Evolutionary conservation across 2,888 invertebrate species (phyloP).

Genomic region (Lacanobia oleracea): DNA sequence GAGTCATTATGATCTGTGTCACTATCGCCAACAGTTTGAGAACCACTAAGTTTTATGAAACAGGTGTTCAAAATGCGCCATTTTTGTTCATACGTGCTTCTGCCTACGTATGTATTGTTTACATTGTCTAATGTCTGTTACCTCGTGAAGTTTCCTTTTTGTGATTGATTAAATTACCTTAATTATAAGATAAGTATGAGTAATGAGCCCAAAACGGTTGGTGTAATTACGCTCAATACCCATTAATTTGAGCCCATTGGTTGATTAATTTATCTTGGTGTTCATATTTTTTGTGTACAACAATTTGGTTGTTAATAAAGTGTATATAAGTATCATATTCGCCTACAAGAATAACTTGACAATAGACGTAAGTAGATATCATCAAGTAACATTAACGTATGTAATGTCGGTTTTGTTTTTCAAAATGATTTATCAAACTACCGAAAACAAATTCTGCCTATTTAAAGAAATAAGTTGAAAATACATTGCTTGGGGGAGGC

Average conservation of each 20-base stretch:
- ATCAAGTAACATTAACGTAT: too few relatives aligned
- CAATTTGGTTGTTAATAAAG: too few relatives aligned
- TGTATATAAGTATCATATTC: too few relatives aligned
- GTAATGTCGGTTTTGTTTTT: too few relatives aligned
- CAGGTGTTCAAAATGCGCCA: conserved; percentile 39
- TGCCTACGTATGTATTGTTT: conserved; percentile 60
- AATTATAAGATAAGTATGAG: conserved; percentile 15
- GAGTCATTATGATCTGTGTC: neutral
- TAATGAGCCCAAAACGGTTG: conserved; percentile 7
- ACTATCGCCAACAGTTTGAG: conserved; percentile 26
- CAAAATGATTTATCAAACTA: too few relatives aligned
- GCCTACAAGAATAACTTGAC: too few relatives aligned
- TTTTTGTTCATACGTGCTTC: conserved; percentile 25
- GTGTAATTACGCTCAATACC: neutral
- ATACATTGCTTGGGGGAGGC: too few relatives aligned
- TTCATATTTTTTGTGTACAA: too few relatives aligned
- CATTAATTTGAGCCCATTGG: neutral
- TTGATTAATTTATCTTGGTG: neutral
- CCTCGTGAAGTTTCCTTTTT: neutral
- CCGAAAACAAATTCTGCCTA: too few relatives aligned
- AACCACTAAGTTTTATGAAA: conserved; percentile 18
- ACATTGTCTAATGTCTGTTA: conserved; percentile 20
- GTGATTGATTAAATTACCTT: conserved; percentile 22
- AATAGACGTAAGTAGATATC: too few relatives aligned
- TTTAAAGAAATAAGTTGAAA: too few relatives aligned